These are phyloP conservation scores for Alviniconcha marisindica DNA, from an alignment of 1,140 invertebrate genomes.

Conservation along the genomic window DNA sequence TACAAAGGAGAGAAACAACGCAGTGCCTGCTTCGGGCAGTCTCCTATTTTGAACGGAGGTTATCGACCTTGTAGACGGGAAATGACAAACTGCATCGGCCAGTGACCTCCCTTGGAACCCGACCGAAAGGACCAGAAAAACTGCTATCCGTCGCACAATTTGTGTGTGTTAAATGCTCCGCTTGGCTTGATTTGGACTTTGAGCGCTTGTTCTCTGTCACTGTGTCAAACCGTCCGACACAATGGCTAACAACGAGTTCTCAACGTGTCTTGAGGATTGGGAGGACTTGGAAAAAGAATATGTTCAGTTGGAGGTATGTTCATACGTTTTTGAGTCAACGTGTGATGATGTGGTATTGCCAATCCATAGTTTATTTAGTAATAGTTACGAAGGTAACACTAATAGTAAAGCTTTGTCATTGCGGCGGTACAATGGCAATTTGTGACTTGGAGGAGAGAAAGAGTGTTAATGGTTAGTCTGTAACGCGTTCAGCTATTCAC, in stretches of 20 bases:
- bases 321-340: too few relatives aligned
- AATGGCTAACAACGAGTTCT: conserved; percentile 28
- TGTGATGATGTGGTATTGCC: neutral
- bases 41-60: neutral
- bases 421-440: too few relatives aligned
- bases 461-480: too few relatives aligned
- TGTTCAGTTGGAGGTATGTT: conserved; percentile 58
- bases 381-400: too few relatives aligned
- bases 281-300: conserved; percentile 84
- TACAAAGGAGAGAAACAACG: neutral
- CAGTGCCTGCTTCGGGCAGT: neutral
- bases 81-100: too few relatives aligned
- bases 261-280: conserved; percentile 81
- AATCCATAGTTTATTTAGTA: too few relatives aligned
- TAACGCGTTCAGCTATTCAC: too few relatives aligned
- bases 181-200: neutral
- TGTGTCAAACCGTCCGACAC: neutral
- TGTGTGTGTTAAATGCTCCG: neutral
- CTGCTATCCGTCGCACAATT: neutral
- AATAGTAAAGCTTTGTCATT: too few relatives aligned
- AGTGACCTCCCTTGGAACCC: conserved; percentile 7
- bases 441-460: too few relatives aligned
- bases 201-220: neutral
- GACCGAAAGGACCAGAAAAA: neutral
- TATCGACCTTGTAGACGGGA: too few relatives aligned